Evolutionary conservation across 1,140 invertebrate genomes (phyloP).

Genomic region (Campoletis sonorensis): DNA sequence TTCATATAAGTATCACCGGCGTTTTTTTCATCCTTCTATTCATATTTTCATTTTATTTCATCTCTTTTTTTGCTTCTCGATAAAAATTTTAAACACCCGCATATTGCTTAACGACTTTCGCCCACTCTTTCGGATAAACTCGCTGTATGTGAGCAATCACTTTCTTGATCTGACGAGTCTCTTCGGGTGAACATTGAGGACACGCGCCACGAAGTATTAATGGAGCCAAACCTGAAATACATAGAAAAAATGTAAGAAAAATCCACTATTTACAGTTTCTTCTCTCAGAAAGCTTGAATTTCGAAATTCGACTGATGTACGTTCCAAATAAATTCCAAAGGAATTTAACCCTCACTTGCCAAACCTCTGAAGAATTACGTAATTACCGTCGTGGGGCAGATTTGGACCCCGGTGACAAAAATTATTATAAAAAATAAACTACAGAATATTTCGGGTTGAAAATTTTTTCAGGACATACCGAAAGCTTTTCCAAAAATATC

Average conservation of each 20-base stretch:
- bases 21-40: background rate
- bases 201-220: slow-evolving; percentile 82
- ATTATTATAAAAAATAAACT: no score
- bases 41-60: background rate
- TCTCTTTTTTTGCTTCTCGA: background rate
- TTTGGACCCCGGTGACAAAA: no score
- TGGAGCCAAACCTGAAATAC: slow-evolving; percentile 82
- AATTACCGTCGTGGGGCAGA: no score
- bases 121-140: slow-evolving; percentile 84
- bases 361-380: no score
- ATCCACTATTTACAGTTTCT: slow-evolving; percentile 56
- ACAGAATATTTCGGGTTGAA: no score
- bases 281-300: background rate
- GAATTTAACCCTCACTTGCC: no score
- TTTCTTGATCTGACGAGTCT: slow-evolving; percentile 82
- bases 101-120: slow-evolving; percentile 82
- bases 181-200: slow-evolving; percentile 81
- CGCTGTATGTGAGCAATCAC: slow-evolving; percentile 83
- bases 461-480: no score
- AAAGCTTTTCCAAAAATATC: no score
- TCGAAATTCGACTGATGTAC: background rate
- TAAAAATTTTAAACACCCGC: slow-evolving; percentile 68
- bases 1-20: background rate
- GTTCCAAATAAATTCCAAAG: background rate
- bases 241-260: slow-evolving; percentile 69